Conservation (phyloP, 1,140 invertebrate genomes). For the Bombus waltoni region DNA sequence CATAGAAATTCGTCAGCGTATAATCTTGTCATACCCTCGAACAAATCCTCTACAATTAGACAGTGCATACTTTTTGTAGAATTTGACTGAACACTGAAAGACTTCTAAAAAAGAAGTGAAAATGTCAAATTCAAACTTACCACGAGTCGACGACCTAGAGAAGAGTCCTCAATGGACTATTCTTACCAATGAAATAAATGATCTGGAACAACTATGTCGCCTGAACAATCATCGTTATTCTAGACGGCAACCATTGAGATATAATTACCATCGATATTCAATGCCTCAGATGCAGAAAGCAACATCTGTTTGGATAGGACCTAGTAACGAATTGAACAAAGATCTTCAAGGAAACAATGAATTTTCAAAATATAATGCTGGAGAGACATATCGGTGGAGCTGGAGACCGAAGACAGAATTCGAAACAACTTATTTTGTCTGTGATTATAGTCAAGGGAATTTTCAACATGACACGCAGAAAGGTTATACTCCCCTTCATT, state of each 20-base stretch:
- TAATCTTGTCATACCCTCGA: constrained; percentile 22
- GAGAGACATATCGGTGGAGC: constrained; percentile 61
- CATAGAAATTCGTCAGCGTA: too few relatives aligned
- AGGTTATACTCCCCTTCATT: neutral
- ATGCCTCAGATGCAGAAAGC: constrained; percentile 75
- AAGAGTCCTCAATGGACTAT: constrained; percentile 67
- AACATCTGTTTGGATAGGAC: constrained; percentile 34
- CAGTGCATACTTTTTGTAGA: neutral
- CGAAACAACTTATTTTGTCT: constrained; percentile 74
- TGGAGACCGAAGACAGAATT: constrained; percentile 77
- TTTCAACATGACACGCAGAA: neutral
- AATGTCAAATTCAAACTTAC: constrained; percentile 35
- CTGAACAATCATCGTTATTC: constrained; percentile 8
- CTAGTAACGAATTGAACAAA: neutral
- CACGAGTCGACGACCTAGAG: constrained; percentile 67
- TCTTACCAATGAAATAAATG: constrained; percentile 68
- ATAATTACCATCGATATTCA: constrained; percentile 69
- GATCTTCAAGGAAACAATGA: neutral
- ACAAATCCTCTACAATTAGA: neutral
- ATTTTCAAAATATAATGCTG: neutral
- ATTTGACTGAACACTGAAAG: constrained; percentile 8
- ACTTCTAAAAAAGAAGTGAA: neutral
- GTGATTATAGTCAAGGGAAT: constrained; percentile 62
- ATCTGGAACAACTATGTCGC: constrained; percentile 68
- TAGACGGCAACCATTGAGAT: constrained; percentile 54